Percentiles rank a stretch among this genome's conserved stretches.
phyloP scores from a whole-genome alignment of 2,888 invertebrate genomes.

The Ptychoptera contaminata region DNA sequence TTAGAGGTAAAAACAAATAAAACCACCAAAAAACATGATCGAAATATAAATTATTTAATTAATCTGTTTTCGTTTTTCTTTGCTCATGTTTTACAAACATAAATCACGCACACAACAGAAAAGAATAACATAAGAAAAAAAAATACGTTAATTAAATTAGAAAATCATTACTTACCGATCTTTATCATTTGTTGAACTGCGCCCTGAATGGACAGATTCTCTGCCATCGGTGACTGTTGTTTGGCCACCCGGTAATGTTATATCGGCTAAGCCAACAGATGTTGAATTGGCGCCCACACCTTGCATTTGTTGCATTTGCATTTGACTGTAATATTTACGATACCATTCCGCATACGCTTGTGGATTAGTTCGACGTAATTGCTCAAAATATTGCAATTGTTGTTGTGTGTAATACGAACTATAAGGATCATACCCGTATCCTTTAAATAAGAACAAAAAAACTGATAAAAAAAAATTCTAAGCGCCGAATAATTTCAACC shows the following conservation, averaged over 20 bases:
- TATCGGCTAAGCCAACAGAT: conserved; percentile 10
- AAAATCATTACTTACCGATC: conserved; percentile 40
- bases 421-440: conserved; percentile 38
- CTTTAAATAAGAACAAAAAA: background rate
- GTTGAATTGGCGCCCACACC: background rate
- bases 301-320: conserved; percentile 18
- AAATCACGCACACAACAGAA: conserved; percentile 4
- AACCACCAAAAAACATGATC: background rate
- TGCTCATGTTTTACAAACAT: background rate
- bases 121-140: background rate
- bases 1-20: background rate
- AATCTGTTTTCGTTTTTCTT: background rate
- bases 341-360: conserved; percentile 66
- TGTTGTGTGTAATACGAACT: conserved; percentile 31
- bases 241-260: conserved; percentile 11
- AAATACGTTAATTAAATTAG: background rate
- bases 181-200: conserved; percentile 59
- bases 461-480: background rate
- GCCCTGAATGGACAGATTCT: conserved; percentile 67
- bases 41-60: background rate
- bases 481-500: no score
- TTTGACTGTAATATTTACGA: conserved; percentile 43
- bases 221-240: conserved; percentile 38
- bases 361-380: conserved; percentile 59
- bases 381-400: conserved; percentile 56